Conservation (phyloP, 2,113 vertebrate genomes). For the Marmota flaviventris region DNA sequence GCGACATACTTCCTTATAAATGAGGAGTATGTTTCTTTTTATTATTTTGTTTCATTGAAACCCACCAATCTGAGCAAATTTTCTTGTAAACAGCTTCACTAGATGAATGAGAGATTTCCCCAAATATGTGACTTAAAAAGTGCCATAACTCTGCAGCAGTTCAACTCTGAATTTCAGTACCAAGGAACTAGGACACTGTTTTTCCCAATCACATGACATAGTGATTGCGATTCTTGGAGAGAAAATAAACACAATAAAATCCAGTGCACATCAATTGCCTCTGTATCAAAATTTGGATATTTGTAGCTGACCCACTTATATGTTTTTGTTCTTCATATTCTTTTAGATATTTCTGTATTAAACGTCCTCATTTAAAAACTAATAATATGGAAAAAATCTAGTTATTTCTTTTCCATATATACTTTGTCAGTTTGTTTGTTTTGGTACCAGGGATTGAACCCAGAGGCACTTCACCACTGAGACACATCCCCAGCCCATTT, state of each 20-base stretch:
- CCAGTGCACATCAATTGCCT: neutral
- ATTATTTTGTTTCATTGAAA: conserved; percentile 77
- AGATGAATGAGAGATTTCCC: conserved; percentile 12
- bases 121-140: conserved; percentile 60
- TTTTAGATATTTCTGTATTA: neutral
- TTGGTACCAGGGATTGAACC: too few species aligned
- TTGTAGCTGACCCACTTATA: neutral
- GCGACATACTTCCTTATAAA: neutral
- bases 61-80: conserved; percentile 37
- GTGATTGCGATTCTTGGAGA: neutral
- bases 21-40: neutral
- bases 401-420: neutral
- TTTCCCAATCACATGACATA: neutral
- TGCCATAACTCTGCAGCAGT: neutral
- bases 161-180: conserved; percentile 5
- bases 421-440: too few species aligned
- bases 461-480: too few species aligned
- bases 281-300: neutral
- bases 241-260: conserved; percentile 5
- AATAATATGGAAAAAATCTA: conserved; percentile 55
- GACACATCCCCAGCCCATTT: too few species aligned
- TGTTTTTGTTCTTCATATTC: neutral
- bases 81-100: conserved; percentile 22
- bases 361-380: conserved; percentile 69
- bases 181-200: conserved; percentile 19